These are phyloP conservation scores for Melipona quadrifasciata DNA, from an alignment of 1,140 invertebrate genomes.

Conservation along the genomic window DNA sequence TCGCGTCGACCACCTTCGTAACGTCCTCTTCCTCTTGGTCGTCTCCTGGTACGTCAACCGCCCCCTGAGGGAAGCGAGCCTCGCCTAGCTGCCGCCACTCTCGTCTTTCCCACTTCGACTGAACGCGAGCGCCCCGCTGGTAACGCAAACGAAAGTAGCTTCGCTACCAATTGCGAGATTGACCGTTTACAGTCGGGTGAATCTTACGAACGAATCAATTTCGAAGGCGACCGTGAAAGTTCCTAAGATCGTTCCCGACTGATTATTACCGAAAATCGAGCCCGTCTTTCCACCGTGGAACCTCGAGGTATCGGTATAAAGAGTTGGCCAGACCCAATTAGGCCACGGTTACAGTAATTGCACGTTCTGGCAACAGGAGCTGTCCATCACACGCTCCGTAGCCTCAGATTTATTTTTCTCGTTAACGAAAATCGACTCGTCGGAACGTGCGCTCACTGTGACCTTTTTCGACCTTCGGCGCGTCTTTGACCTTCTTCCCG, in stretches of 20 bases:
- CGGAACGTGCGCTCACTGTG: too few species aligned
- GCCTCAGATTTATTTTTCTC: too few species aligned
- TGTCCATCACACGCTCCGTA: too few species aligned
- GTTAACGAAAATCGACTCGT: too few species aligned
- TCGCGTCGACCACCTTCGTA: slow-evolving; percentile 37
- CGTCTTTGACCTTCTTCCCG: neutral
- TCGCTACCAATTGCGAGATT: neutral
- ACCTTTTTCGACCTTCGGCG: too few species aligned
- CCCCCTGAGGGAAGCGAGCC: slow-evolving; percentile 46
- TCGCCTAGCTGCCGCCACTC: slow-evolving; percentile 39
- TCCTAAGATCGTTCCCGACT: slow-evolving; percentile 46
- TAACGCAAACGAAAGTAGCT: too few species aligned
- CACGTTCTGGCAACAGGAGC: too few species aligned
- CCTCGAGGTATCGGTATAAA: neutral
- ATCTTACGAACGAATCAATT: neutral
- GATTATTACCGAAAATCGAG: slow-evolving; percentile 9
- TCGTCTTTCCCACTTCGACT: neutral
- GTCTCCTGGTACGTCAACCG: slow-evolving; percentile 61
- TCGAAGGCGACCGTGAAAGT: slow-evolving; percentile 40
- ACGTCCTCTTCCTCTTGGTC: slow-evolving; percentile 54
- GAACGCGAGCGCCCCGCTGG: neutral
- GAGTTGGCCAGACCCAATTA: too few species aligned
- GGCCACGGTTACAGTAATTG: too few species aligned
- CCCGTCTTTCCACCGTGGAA: slow-evolving; percentile 5
- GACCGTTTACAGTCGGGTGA: neutral